Evolutionary conservation across 2,797 vertebrate species (phyloP), one percentile per base, ranked within the genome.

Genomic region (Thripadectes ignobilis): DNA sequence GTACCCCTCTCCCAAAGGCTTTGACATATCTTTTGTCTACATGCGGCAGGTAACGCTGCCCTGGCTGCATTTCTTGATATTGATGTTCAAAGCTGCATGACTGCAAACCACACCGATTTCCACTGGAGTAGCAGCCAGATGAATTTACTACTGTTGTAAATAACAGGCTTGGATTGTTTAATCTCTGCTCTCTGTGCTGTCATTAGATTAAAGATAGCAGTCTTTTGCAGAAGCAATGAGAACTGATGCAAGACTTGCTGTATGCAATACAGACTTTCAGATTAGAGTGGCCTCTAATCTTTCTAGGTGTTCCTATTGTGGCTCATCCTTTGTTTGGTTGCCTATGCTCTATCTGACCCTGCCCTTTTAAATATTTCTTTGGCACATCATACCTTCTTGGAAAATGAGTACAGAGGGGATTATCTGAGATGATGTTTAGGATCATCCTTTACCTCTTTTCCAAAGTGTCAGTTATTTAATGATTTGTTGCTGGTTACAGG

Each of bases 111-210:
- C 51, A 48, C 23, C 14, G 36, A 6, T 62, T 91, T 79, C 34
- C 66, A 66, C 30, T 55, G 69, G 36, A 81, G 66, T 20, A 78
- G 36, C 54, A 92, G 51, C 27, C 79, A 78, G 83, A 92, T 90
- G 43, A 90, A 84, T 96, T 96, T 96, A 94, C 36, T 73, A 52
- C 76, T 38, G 43, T 69, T 86, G 55, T 93, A 95, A 95, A 88
- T 81, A 71, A 48, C 32, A 81, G 43, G 15, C 39, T 88, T 72
- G 55, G 48, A 73, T 94, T 92, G 90, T 92, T 95, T 79, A 88
- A 74, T 89, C 73, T 90, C 73, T 29, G 36, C 23, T 82, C 77
- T 92, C 92, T 66, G 36, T 95, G 83, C 29, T 94, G 46, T 76
- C 0, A 0, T 41, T 55, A 86, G 90, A 88, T 86, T 61, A 84